Evolutionary conservation across 2,797 vertebrate genomes (phyloP).

Genomic region (Semotilus atromaculatus): DNA sequence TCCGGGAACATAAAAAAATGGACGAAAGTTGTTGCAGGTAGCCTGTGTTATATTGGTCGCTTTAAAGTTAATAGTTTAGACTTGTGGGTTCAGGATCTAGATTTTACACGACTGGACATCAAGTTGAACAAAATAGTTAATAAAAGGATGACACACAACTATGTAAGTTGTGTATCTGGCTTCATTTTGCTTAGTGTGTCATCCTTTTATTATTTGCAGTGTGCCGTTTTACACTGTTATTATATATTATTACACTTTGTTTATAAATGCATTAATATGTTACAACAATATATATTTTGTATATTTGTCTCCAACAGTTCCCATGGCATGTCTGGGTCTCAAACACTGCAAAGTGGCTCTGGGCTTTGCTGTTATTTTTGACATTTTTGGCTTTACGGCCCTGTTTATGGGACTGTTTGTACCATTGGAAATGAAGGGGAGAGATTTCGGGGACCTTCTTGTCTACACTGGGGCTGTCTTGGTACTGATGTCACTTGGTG

Average conservation of each 20-base stretch:
- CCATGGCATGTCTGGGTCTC: constrained; percentile 70
- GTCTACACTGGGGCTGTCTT: constrained; percentile 87
- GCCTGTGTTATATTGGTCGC: neutral
- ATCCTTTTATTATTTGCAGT: neutral
- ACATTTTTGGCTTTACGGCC: constrained; percentile 80
- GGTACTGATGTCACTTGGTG: constrained; percentile 84
- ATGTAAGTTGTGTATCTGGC: neutral
- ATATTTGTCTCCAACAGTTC: neutral
- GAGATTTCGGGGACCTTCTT: constrained; percentile 88
- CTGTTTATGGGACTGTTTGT: constrained; percentile 87
- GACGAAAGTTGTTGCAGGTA: neutral
- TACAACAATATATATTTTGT: neutral
- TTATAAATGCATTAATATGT: neutral
- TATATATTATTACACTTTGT: neutral
- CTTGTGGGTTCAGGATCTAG: neutral
- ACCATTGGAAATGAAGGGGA: constrained; percentile 79
- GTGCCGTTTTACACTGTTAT: neutral
- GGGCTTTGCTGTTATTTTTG: constrained; percentile 83
- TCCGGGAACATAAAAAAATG: neutral
- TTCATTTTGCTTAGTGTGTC: neutral
- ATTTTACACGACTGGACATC: neutral
- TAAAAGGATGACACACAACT: no score
- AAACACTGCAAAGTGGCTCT: constrained; percentile 86
- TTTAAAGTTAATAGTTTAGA: neutral
- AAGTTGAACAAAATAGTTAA: neutral